Evolutionary conservation across 2,113 vertebrate genomes (phyloP), one percentile per base, ranked within the genome.

Genomic region (Tursiops truncatus): DNA sequence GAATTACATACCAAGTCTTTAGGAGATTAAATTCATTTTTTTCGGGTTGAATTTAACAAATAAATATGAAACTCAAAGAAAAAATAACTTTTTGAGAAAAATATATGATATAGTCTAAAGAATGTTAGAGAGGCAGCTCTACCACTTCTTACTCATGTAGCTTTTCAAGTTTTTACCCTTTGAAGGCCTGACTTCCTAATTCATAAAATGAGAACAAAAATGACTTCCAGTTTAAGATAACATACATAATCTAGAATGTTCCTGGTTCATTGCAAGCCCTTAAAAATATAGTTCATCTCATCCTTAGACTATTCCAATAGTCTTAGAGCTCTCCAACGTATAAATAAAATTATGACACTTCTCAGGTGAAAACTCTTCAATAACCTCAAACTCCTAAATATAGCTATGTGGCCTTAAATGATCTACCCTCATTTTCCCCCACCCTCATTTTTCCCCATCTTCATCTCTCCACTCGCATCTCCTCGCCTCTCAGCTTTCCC

Each of bases 1-100:
- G 5, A 79, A 79, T 73, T 86, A 82, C 10, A 92, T 62, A 41
- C 9, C 62, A 91, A 68, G 5, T 74, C 81, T 93, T 84, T 62
- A 88, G 21, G 50, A 87, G 2, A 93, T 73, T 87, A 92, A 96
- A 76, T 90, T 95, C 38, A 79, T 77, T 81, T 89, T 85, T 81
- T 89, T 41, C 12, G 53, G 21, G 38, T 50, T 97, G 71, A 91
- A 92, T 84, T 83, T 85, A 65, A 74, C 50, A 76, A 90, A 53
- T 63, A 85, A 90, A 81, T 56, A 89, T n/a, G 68, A 92, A 94
- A 58, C 11, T 79, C 11, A 91, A 92, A 60, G 28, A 60, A 90
- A 89, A 91, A 81, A 28, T 26, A 74, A 6, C 36, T n/a, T 79
- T 92, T 81, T 17, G 20, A 4, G 50, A 3, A 17, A 38, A 68